These are phyloP conservation scores for Bombus vancouverensis DNA, from an alignment of 1,140 invertebrate species.

Conservation along the genomic window DNA sequence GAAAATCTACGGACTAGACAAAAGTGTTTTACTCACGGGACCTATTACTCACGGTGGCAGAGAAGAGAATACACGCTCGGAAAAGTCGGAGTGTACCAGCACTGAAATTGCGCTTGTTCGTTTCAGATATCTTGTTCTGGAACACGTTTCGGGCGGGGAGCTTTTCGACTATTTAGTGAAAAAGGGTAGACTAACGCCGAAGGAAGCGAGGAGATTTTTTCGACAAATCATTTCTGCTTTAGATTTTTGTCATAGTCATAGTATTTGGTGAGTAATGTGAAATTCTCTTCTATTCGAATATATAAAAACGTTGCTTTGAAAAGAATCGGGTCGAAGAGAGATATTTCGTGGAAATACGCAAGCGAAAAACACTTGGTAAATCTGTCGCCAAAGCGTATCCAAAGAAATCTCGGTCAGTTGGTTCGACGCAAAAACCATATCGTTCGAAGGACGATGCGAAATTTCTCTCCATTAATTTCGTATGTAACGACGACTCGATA, in stretches of 20 bases:
- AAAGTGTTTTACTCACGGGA: constrained; percentile 24
- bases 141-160: constrained; percentile 99
- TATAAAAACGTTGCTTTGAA: neutral
- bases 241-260: constrained; percentile 99
- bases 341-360: no score
- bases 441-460: neutral
- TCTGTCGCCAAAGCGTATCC: no score
- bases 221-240: constrained; percentile 99
- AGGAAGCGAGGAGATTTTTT: constrained; percentile 99
- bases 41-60: constrained; percentile 10
- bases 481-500: neutral
- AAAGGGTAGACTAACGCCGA: constrained; percentile 98
- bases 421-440: neutral
- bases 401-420: no score
- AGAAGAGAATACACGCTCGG: constrained; percentile 24
- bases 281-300: neutral
- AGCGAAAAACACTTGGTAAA: no score
- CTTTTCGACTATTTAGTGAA: constrained; percentile 99
- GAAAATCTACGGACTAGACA: constrained; percentile 15
- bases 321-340: neutral
- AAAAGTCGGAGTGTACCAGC: neutral
- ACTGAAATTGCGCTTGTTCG: constrained; percentile 29
- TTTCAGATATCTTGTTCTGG: constrained; percentile 95
- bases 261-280: constrained; percentile 93
- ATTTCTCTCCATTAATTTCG: constrained; percentile 28